These are phyloP conservation scores for Aplysina aerophoba DNA, from an alignment of 37 sponge, comb jelly and placozoan genomes.

Conservation along the genomic window DNA sequence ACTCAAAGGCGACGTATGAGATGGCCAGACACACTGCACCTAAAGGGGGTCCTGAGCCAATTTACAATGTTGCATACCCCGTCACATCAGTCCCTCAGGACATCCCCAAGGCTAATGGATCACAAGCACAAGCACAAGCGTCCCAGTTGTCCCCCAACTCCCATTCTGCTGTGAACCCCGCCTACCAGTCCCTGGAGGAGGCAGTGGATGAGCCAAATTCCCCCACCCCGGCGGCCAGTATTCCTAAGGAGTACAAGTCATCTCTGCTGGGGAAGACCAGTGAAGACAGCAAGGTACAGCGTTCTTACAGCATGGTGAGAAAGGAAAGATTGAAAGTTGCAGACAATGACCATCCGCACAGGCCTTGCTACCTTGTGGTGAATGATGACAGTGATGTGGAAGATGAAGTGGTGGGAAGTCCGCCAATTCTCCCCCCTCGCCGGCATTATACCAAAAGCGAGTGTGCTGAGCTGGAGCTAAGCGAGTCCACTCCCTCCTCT, in stretches of 20 bases:
- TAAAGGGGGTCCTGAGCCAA: not conserved
- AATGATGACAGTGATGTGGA: not conserved
- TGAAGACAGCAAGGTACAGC: not conserved
- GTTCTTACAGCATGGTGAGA: conserved; percentile 7
- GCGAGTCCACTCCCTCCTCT: not conserved
- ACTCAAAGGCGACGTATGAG: conserved; percentile 19
- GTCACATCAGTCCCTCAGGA: not conserved
- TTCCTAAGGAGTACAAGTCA: not conserved
- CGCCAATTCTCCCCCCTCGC: not conserved
- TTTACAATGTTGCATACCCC: not conserved
- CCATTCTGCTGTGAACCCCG: not conserved
- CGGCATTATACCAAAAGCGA: conserved; percentile 20
- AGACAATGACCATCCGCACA: not conserved
- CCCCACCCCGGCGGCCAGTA: not conserved
- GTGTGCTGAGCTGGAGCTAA: conserved; percentile 8
- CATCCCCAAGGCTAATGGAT: not conserved
- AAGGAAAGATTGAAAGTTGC: not conserved
- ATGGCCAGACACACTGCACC: not conserved
- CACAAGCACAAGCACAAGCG: not conserved
- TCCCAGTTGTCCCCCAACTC: not conserved
- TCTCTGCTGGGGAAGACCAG: not conserved
- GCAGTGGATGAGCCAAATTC: not conserved
- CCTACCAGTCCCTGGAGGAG: not conserved
- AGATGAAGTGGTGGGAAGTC: not conserved
- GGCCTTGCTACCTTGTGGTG: too few relatives aligned